These are phyloP conservation scores for Eupeodes luniger DNA, from an alignment of 2,888 invertebrate species.

Conservation along the genomic window DNA sequence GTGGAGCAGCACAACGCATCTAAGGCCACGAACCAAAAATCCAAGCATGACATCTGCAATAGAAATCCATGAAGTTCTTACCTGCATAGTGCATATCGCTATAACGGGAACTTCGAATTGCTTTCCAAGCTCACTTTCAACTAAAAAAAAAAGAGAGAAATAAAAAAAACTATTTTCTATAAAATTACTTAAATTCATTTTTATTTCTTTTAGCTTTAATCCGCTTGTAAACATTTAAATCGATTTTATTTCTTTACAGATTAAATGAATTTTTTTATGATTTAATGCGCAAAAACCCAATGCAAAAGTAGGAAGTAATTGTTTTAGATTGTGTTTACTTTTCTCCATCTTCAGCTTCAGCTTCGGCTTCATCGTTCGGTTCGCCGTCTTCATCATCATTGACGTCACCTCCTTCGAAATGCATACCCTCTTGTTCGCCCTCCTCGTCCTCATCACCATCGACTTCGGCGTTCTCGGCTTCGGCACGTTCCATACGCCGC, in stretches of 20 bases:
- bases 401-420: conserved; percentile 81
- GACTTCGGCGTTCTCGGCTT: conserved; percentile 97
- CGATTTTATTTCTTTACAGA: neutral
- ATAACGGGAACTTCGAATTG: too few species aligned
- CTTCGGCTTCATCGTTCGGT: conserved; percentile 40
- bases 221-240: conserved; percentile 27
- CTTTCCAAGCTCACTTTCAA: neutral
- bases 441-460: conserved; percentile 94
- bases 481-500: conserved; percentile 96
- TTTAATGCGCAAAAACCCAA: conserved; percentile 47
- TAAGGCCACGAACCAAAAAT: too few species aligned
- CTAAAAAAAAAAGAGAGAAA: neutral
- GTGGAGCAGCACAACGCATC: too few species aligned
- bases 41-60: too few species aligned
- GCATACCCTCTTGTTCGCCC: conserved; percentile 85
- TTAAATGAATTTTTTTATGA: conserved; percentile 26
- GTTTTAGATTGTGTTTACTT: conserved; percentile 46
- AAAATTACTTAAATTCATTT: conserved; percentile 62
- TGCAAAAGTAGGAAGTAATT: neutral
- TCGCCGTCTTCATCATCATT: conserved; percentile 52
- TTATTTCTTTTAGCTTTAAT: conserved; percentile 63
- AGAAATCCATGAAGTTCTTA: too few species aligned
- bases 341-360: conserved; percentile 56
- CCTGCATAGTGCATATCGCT: too few species aligned
- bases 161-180: conserved; percentile 28